Conservation (phyloP, 2,888 invertebrate species). For the Drosophila kambysellisi region DNA sequence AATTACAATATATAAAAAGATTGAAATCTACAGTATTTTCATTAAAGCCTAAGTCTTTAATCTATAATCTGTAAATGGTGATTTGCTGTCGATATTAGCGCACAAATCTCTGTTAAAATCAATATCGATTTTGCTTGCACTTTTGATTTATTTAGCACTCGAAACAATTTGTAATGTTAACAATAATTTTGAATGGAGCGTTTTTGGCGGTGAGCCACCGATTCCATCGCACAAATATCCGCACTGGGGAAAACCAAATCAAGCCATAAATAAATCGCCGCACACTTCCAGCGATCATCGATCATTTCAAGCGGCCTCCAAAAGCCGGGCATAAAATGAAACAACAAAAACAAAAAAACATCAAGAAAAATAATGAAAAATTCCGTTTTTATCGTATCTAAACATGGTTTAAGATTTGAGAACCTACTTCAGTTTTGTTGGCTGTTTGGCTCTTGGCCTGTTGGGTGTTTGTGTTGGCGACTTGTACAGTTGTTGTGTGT, state of each 20-base stretch:
- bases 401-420: constrained; percentile 77
- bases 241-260: constrained; percentile 52
- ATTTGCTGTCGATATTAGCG: constrained; percentile 15
- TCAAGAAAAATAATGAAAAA: constrained; percentile 58
- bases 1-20: background rate
- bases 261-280: constrained; percentile 79
- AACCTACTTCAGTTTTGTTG: constrained; percentile 69
- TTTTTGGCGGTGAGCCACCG: constrained; percentile 61
- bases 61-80: background rate
- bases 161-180: constrained; percentile 42
- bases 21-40: background rate
- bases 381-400: constrained; percentile 77
- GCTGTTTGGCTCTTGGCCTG: constrained; percentile 32
- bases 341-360: constrained; percentile 25
- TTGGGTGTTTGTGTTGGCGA: constrained; percentile 45
- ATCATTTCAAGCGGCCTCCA: constrained; percentile 64
- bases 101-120: constrained; percentile 38
- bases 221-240: constrained; percentile 58
- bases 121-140: constrained; percentile 55
- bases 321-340: constrained; percentile 14
- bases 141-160: constrained; percentile 57
- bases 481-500: constrained; percentile 23
- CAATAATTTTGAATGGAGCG: constrained; percentile 44
- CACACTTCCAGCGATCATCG: constrained; percentile 81
- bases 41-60: background rate